A percentile compares a stretch with the other conserved stretches of the same genome.
These are phyloP conservation scores for Chalcis sispes DNA, from an alignment of 2,888 invertebrate genomes.

Conservation along the genomic window DNA sequence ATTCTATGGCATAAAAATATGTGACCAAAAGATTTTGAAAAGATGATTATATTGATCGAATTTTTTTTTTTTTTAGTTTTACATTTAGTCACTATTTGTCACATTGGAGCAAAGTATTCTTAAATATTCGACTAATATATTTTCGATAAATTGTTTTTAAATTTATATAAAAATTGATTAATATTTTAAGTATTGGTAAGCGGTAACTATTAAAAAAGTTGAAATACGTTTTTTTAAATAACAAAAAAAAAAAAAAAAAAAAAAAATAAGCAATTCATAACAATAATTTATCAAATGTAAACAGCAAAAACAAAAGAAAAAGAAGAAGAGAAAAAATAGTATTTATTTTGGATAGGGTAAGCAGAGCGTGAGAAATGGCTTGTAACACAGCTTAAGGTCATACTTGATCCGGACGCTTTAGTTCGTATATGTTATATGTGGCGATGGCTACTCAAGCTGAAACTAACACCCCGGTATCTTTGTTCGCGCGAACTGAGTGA, in stretches of 20 bases:
- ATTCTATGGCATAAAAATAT: too few relatives aligned
- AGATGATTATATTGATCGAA: too few relatives aligned
- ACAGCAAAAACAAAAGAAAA: background rate
- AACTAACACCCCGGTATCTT: slow-evolving; percentile 17
- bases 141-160: background rate
- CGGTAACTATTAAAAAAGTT: background rate
- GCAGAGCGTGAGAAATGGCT: slow-evolving; percentile 36
- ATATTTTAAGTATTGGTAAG: background rate
- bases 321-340: background rate
- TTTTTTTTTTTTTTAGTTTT: too few relatives aligned
- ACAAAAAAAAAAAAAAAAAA: background rate
- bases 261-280: background rate
- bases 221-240: background rate
- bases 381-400: slow-evolving; percentile 37
- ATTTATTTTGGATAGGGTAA: background rate
- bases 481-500: background rate
- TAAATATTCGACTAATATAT: too few relatives aligned
- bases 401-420: slow-evolving; percentile 33
- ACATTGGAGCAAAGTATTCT: too few relatives aligned
- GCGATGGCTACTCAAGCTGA: slow-evolving; percentile 37
- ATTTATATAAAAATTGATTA: background rate
- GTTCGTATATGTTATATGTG: slow-evolving; percentile 1
- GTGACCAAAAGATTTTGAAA: too few relatives aligned
- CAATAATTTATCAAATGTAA: background rate
- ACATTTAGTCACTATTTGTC: too few relatives aligned